Base-by-base conservation (phyloP, 2,113 vertebrate species). In the Cyprinodon brontotheroides region DNA sequence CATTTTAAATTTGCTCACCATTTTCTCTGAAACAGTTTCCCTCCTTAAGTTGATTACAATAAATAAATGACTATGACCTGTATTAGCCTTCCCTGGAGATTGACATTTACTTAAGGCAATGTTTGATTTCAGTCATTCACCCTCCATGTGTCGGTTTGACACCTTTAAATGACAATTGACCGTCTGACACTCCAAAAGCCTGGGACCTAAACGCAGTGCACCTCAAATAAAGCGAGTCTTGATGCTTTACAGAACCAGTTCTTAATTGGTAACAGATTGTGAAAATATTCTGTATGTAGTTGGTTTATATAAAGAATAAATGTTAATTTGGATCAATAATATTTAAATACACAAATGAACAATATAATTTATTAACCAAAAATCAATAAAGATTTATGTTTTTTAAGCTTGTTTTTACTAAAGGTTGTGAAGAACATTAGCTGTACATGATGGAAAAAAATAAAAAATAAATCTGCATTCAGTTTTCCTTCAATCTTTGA, bases 121-220 rank as follows among this genome's bases (percentile, higher is more conserved):
- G 80, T 86, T 65, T 77, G 79, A 85, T 87, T 77, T 48, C 29
- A 78, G 82, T 77, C 81, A 60, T 39, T 29, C 4, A 36, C 29
- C 48, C 68, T 70, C 10, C n/a, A 3, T 65, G 70, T n/a, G 68
- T 57, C 40, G 79, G 71, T 72, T 70, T 70, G 74, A 89, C 90
- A 91, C 87, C 89, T 85, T 73, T 78, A 89, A 91, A 93, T 92
- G 87, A 78, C 80, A 89, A 94, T 93, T 77, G 89, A 94, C 85
- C 6, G 91, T 91, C 91, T 92, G 86, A 85, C 90, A 86, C 92
- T 77, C 85, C 11, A 61, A n/a, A 47, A 13, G 71, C 66, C 68
- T 41, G 11, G 39, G 12, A 20, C 22, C 70, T 5, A 39, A 69
- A 85, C 71, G 78, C 13, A 66, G 38, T 14, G 36, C 13, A 62